Evolutionary conservation across 2,113 vertebrate genomes (phyloP), one percentile per base, ranked within the genome.

Genomic region (Dasyurus viverrinus): DNA sequence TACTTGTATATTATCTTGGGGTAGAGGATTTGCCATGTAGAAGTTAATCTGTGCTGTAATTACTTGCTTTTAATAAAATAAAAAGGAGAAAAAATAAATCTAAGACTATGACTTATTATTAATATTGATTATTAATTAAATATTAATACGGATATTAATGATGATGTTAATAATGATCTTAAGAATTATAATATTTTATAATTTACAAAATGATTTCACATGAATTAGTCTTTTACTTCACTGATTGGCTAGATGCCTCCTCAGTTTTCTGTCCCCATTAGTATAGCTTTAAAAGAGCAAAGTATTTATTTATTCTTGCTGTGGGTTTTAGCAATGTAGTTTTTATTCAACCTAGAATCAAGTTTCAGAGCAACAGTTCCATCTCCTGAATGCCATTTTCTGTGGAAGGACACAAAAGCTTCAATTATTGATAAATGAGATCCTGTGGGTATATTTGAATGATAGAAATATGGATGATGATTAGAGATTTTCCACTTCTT

Each of bases 401-500:
- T 0, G 1, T 53, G 91, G 91, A 89, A 54, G 0, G 36, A 55
- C 3, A 5, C 53, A 42, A 95, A 89, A 14, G 57, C 93, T 94
- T 53, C 6, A 94, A 94, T 92, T 46, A 94, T 92, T 93, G 50
- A 92, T 89, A 96, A 95, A 92, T 92, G 53, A 93, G 89, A 30
- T 95, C 76, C 94, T 94, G 54, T 93, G 92, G 76, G 12, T 52
- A 26, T 92, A 10, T 92, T 97, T n/a, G 93, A 90, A 89, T 90
- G 68, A 23, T 52, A 93, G 60, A 94, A 92, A 53, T 54, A 54
- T 47, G 16, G 96, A 89, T 92, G 93, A 57, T 93, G 92, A 96
- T 95, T 68, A 93, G 92, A 96, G 90, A 93, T 96, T 96, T 95
- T 92, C 94, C 3, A 93, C 46, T 93, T 91, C 93, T 93, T 54